Base-by-base conservation (phyloP, 2,113 vertebrate genomes). In the Notothenia coriiceps region DNA sequence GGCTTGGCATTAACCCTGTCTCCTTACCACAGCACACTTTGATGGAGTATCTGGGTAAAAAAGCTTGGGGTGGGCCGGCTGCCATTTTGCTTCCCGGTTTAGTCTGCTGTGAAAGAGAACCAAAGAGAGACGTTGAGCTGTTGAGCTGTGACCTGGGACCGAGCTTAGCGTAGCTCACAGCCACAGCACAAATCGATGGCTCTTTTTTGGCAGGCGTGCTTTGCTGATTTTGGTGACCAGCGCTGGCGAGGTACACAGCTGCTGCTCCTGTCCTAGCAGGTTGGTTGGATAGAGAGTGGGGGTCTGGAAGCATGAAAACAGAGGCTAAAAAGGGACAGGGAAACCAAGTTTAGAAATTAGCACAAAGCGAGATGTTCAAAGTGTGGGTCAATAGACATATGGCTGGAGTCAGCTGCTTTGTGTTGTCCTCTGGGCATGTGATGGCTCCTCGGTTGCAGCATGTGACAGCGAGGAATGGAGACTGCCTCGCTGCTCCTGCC, bases 41-140 rank as follows among this genome's bases (percentile, higher is more conserved):
- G 90, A 90, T 86, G 84, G 85, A 91, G 80, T 86, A 82, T 78
- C 62, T 70, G 61, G 83, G 66, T 74, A 71, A 79, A 89, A 29
- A 79, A 25, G 74, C 79, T 84, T 25, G 12, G 57, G 83, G 81
- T 73, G 12, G 80, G 79, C 86, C 78, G 86, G 85, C 88, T 87
- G 90, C 82, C 87, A 55, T 7, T 1, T 52, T 65, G 70, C 59
- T 81, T 33, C 69, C 67, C 10, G 1, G 69, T 74, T 87, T 79
- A 86, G 69, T 70, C 74, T 77, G 81, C 79, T 62, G 84, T 78
- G 79, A 79, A 83, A 82, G 72, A 73, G 82, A 80, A 77, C 80
- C 52, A 4, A 72, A 78, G 76, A 62, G 81, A 65, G 74, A 55
- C 47, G 46, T 15, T 20, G 60, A 59, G 50, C 75, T 57, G 70